Percentiles rank a stretch among this genome's conserved stretches.
phyloP scores from a whole-genome alignment of 1,140 invertebrate genomes.

The Steinernema feltiae region DNA sequence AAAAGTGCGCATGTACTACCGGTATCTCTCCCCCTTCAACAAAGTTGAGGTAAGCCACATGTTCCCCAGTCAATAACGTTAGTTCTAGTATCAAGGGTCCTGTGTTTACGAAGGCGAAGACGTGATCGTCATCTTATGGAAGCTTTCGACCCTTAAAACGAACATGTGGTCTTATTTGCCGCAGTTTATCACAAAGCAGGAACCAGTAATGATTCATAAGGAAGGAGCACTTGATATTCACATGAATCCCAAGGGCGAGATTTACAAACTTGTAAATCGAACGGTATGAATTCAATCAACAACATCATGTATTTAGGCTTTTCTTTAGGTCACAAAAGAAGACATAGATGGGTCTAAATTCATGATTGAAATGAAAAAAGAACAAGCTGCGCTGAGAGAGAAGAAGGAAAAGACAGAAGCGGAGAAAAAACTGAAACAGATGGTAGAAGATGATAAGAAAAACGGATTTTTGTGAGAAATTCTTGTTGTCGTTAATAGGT shows the following conservation, averaged over 20 bases:
- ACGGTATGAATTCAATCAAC: slow-evolving; percentile 11
- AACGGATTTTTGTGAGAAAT: slow-evolving; percentile 10
- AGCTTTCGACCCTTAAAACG: slow-evolving; percentile 26
- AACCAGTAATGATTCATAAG: not conserved
- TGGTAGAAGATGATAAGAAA: slow-evolving; percentile 21
- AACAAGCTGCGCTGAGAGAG: slow-evolving; percentile 17
- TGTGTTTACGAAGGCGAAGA: slow-evolving; percentile 41
- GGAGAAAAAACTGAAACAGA: slow-evolving; percentile 18
- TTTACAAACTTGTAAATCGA: slow-evolving; percentile 33
- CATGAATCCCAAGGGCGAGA: slow-evolving; percentile 18
- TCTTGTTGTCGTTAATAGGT: not conserved
- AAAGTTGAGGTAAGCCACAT: slow-evolving; percentile 27
- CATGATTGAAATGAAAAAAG: slow-evolving; percentile 27
- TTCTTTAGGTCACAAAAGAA: slow-evolving; percentile 30
- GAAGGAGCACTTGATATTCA: slow-evolving; percentile 37
- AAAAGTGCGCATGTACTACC: slow-evolving; percentile 35
- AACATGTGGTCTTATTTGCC: slow-evolving; percentile 31
- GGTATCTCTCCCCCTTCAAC: slow-evolving; percentile 32
- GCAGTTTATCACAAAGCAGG: slow-evolving; percentile 30
- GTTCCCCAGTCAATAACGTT: not conserved
- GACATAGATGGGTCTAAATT: slow-evolving; percentile 31
- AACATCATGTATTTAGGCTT: not conserved
- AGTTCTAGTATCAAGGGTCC: slow-evolving; percentile 28
- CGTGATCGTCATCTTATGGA: slow-evolving; percentile 32
- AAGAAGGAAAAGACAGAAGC: slow-evolving; percentile 21